Evolutionary conservation across 2,888 invertebrate species (phyloP).

Genomic region (Agriopis marginaria): DNA sequence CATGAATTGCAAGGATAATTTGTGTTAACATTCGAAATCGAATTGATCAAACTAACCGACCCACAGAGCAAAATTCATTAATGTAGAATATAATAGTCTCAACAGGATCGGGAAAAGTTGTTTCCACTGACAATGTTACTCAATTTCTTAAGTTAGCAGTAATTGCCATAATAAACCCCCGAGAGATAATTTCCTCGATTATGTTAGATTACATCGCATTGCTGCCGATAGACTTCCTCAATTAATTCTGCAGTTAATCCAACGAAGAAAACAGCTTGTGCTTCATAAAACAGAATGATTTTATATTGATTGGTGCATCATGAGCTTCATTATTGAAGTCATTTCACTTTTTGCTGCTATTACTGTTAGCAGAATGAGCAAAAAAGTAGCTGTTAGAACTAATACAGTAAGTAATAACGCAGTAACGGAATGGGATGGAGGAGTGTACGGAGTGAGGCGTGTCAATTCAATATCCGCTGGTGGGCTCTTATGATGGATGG

Average conservation of each 20-base stretch:
- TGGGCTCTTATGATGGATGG: conserved; percentile 74
- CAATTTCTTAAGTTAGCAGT: conserved; percentile 31
- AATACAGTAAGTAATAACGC: conserved; percentile 58
- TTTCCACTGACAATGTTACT: conserved; percentile 28
- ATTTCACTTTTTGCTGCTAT: conserved; percentile 48
- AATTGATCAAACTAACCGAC: too few species aligned
- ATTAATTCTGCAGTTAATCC: conserved; percentile 45
- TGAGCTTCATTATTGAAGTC: conserved; percentile 33
- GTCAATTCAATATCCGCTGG: conserved; percentile 82
- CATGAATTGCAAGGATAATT: background rate
- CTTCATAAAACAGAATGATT: conserved; percentile 31
- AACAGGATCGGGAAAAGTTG: conserved; percentile 21
- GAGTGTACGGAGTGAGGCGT: conserved; percentile 73
- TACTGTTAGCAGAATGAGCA: conserved; percentile 39
- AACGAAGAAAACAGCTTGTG: conserved; percentile 38
- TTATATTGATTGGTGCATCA: conserved; percentile 33
- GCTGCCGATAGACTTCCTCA: conserved; percentile 55
- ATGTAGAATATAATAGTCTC: conserved; percentile 13
- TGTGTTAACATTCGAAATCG: too few species aligned
- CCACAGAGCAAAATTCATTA: background rate
- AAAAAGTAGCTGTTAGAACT: conserved; percentile 48
- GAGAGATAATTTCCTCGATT: conserved; percentile 52
- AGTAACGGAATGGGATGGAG: conserved; percentile 69
- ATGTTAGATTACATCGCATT: conserved; percentile 55
- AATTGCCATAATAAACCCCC: conserved; percentile 32